Conservation (phyloP, 1,140 invertebrate genomes). For the Eumaeus atala region DNA sequence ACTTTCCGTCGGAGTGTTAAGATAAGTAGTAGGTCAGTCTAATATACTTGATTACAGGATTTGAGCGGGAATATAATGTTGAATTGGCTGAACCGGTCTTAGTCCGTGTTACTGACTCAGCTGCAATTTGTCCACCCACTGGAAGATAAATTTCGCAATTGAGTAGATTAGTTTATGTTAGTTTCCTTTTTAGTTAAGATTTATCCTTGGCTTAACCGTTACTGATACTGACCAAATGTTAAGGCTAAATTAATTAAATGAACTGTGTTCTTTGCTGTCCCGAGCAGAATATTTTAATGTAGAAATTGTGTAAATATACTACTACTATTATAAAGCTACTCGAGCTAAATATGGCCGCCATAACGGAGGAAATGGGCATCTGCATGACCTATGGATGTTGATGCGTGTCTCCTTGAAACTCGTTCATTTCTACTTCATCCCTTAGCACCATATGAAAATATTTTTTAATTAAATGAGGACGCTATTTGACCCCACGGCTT, state of each 20-base stretch:
- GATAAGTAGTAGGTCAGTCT: conserved; percentile 27
- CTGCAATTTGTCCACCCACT: conserved; percentile 38
- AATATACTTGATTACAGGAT: conserved; percentile 29
- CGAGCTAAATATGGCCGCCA: no score
- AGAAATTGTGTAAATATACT: no score
- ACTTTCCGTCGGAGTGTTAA: conserved; percentile 19
- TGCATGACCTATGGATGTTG: no score
- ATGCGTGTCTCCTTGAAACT: no score
- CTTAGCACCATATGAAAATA: no score
- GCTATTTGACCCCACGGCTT: no score
- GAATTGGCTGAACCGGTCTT: conserved; percentile 26
- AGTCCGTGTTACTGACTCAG: conserved; percentile 29
- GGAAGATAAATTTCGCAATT: conserved; percentile 35
- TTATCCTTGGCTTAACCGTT: conserved; percentile 8
- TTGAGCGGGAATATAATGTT: conserved; percentile 32
- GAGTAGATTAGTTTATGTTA: conserved; percentile 33
- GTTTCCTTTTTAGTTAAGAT: conserved; percentile 33
- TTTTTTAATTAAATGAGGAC: no score
- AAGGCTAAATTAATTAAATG: conserved; percentile 6
- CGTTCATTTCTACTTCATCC: no score
- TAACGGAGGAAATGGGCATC: no score
- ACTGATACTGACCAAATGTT: background rate
- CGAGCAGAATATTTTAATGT: no score
- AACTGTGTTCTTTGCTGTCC: background rate
- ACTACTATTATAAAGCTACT: no score